Percentiles rank a stretch among this genome's conserved stretches.
Evolutionary conservation across 2,888 invertebrate species (phyloP).

Genomic region (Proisotoma minuta): DNA sequence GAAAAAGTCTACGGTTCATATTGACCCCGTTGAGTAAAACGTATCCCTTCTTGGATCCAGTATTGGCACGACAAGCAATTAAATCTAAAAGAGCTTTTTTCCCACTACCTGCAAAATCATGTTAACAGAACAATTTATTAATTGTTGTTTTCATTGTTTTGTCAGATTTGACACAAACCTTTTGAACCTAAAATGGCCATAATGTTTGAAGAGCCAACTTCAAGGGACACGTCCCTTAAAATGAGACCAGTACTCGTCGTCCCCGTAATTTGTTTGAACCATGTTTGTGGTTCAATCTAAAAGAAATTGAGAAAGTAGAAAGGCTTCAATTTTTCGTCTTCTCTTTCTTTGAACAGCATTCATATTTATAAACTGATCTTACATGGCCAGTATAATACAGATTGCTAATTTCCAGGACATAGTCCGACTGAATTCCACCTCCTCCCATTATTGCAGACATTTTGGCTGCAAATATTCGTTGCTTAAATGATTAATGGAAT

Average conservation of each 20-base stretch:
- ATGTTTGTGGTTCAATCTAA: conserved; percentile 75
- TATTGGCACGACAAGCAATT: conserved; percentile 56
- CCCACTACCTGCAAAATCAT: conserved; percentile 74
- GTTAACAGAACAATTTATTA: background rate
- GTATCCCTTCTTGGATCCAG: conserved; percentile 62
- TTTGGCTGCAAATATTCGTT: no score
- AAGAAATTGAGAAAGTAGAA: conserved; percentile 26
- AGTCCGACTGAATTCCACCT: conserved; percentile 59
- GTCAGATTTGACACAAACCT: conserved; percentile 56
- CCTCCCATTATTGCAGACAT: conserved; percentile 15
- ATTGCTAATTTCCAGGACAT: conserved; percentile 78
- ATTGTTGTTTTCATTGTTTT: background rate
- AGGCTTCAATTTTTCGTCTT: background rate
- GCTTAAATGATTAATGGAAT: no score
- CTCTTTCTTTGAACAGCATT: background rate
- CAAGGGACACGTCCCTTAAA: conserved; percentile 85
- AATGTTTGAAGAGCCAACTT: conserved; percentile 87
- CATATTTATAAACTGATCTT: conserved; percentile 48
- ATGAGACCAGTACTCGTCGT: conserved; percentile 78
- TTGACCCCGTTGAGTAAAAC: conserved; percentile 83
- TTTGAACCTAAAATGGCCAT: conserved; percentile 88
- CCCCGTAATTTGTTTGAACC: conserved; percentile 68
- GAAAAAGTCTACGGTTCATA: conserved; percentile 73
- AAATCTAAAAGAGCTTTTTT: conserved; percentile 92
- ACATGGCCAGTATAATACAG: conserved; percentile 86